Conservation (phyloP, 2,797 vertebrate species). For the Melanotaenia nigrans region DNA sequence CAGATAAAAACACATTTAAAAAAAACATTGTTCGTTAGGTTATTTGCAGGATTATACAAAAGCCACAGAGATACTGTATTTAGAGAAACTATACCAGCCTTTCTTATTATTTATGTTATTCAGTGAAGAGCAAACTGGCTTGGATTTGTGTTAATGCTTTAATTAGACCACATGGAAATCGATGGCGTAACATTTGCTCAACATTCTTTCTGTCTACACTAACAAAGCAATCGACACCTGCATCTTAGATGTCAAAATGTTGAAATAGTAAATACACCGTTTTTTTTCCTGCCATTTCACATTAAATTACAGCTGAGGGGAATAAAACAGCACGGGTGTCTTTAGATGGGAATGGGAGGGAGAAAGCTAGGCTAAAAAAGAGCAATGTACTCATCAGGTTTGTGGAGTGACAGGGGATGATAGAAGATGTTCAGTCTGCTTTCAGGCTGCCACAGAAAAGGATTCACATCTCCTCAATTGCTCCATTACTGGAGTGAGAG, state of each 20-base stretch:
- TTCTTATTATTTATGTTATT: constrained; percentile 43
- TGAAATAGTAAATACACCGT: constrained; percentile 64
- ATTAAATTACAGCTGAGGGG: constrained; percentile 63
- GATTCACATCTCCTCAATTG: constrained; percentile 65
- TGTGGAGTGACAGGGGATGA: constrained; percentile 72
- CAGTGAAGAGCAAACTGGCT: constrained; percentile 32
- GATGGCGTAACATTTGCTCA: constrained; percentile 42
- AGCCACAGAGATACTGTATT: constrained; percentile 56
- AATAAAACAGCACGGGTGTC: constrained; percentile 62
- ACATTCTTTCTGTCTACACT: constrained; percentile 25
- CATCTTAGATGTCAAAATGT: constrained; percentile 57
- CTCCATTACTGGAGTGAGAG: constrained; percentile 51
- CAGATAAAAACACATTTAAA: constrained; percentile 68
- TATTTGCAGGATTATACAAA: constrained; percentile 38
- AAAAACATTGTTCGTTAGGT: constrained; percentile 66
- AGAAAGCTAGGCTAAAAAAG: constrained; percentile 42
- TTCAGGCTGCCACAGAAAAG: constrained; percentile 58
- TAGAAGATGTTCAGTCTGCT: constrained; percentile 68
- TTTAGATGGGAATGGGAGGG: constrained; percentile 48
- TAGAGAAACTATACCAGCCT: constrained; percentile 49
- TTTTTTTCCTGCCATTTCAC: constrained; percentile 61
- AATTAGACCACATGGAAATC: constrained; percentile 59
- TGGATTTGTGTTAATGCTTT: constrained; percentile 63
- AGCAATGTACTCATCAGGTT: constrained; percentile 51
- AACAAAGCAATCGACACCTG: constrained; percentile 45